These are phyloP conservation scores for Tipula vernalis DNA, from an alignment of 2,888 invertebrate genomes.

Conservation along the genomic window DNA sequence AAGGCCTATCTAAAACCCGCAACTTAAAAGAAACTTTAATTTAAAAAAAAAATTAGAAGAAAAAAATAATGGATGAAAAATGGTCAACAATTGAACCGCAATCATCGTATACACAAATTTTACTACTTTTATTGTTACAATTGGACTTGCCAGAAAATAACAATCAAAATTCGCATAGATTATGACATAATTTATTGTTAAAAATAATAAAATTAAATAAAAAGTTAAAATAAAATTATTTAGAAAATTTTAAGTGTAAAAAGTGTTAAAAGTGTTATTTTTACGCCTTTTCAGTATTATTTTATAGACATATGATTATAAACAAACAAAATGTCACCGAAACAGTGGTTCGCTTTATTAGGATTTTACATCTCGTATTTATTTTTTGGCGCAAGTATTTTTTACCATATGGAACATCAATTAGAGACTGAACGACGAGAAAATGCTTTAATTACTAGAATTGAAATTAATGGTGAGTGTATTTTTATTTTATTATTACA, in stretches of 20 bases:
- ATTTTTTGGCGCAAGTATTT: constrained; percentile 72
- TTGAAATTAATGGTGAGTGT: constrained; percentile 57
- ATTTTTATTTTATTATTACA: background rate
- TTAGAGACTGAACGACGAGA: constrained; percentile 50
- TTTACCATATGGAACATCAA: constrained; percentile 67
- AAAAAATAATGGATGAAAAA: background rate
- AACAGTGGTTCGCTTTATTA: constrained; percentile 63
- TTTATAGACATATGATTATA: background rate
- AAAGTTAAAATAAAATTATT: background rate
- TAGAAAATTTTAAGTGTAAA: background rate
- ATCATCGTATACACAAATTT: background rate
- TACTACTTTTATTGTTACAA: constrained; percentile 12
- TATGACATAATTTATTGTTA: background rate
- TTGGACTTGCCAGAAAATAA: constrained; percentile 10
- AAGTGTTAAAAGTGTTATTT: background rate
- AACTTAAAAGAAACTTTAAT: background rate
- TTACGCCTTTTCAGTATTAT: background rate
- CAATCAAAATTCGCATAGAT: background rate
- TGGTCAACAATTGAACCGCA: background rate
- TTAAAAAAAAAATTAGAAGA: background rate
- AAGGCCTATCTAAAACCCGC: background rate
- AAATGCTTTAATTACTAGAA: constrained; percentile 46
- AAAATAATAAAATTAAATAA: background rate
- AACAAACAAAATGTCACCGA: constrained; percentile 55
- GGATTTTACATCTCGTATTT: constrained; percentile 63